Conservation (phyloP, 2,113 vertebrate species). For the Phocoena sinus region DNA sequence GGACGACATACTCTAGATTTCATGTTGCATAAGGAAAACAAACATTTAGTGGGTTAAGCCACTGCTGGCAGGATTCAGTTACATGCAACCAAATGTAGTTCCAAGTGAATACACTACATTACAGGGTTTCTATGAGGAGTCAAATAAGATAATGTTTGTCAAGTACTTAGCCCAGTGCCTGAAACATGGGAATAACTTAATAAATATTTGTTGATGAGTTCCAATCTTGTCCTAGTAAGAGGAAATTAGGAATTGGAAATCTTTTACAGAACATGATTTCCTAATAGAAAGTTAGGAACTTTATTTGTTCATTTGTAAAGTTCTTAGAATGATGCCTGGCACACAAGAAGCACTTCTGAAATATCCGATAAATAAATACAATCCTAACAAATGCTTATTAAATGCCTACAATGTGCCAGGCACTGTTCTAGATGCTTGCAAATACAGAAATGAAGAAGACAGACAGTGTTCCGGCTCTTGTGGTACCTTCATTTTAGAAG, state of each 20-base stretch:
- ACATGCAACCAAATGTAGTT: not conserved
- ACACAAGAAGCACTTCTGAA: not conserved
- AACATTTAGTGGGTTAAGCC: not conserved
- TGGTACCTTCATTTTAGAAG: not conserved
- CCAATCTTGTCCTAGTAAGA: constrained; percentile 1
- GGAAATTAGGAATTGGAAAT: not conserved
- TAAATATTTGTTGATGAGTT: not conserved
- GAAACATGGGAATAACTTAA: not conserved
- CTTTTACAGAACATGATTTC: not conserved
- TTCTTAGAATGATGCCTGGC: not conserved
- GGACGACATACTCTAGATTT: not conserved
- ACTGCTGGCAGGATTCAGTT: not conserved
- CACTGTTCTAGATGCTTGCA: not conserved
- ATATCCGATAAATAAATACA: not conserved
- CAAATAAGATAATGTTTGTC: not conserved
- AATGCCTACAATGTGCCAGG: not conserved
- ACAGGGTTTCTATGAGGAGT: not conserved
- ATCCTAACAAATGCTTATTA: not conserved
- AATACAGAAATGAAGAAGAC: not conserved
- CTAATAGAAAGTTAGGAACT: not conserved
- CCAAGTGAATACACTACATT: not conserved
- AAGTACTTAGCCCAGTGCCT: not conserved
- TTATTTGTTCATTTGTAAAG: not conserved
- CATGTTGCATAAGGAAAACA: not conserved
- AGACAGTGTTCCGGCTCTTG: not conserved